Conservation (phyloP, 1,140 invertebrate species). For the Drosophila prosaltans region DNA sequence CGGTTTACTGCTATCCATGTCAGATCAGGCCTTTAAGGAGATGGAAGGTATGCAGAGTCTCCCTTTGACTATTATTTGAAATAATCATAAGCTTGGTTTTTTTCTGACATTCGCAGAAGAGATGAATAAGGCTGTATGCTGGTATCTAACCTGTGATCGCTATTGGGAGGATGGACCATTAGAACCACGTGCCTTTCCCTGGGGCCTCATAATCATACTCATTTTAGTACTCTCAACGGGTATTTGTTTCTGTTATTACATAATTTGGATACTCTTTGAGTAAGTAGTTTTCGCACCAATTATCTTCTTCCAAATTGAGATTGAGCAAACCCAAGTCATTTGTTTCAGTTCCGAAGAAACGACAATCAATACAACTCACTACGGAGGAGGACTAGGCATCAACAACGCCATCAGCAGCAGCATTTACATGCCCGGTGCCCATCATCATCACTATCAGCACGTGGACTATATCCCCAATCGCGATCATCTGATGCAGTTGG, state of each 20-base stretch:
- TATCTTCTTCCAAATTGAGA: constrained; percentile 51
- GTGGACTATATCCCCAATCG: constrained; percentile 60
- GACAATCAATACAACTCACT: constrained; percentile 78
- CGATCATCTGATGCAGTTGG: constrained; percentile 51
- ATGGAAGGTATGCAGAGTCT: constrained; percentile 88
- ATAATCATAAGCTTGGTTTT: too few relatives aligned
- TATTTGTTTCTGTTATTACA: constrained; percentile 93
- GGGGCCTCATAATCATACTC: constrained; percentile 89
- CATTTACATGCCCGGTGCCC: constrained; percentile 72
- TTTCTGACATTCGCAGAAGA: constrained; percentile 86
- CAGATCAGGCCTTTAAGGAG: constrained; percentile 92
- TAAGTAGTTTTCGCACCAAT: constrained; percentile 84
- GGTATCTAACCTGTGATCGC: constrained; percentile 95
- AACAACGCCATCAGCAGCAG: constrained; percentile 50
- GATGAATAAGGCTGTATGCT: constrained; percentile 93
- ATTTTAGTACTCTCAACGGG: constrained; percentile 90
- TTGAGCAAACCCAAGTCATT: constrained; percentile 81
- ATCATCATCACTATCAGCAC: constrained; percentile 73
- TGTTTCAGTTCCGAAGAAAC: constrained; percentile 83
- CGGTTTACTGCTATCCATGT: constrained; percentile 90
- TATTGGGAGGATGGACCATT: constrained; percentile 94
- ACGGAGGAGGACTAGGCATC: constrained; percentile 43
- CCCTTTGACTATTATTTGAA: not conserved
- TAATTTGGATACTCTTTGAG: constrained; percentile 95
- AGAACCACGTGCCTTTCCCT: constrained; percentile 90